Percentiles rank a stretch among this genome's conserved stretches.
phyloP scores from a whole-genome alignment of 2,113 vertebrate species.

The Peromyscus maniculatus region DNA sequence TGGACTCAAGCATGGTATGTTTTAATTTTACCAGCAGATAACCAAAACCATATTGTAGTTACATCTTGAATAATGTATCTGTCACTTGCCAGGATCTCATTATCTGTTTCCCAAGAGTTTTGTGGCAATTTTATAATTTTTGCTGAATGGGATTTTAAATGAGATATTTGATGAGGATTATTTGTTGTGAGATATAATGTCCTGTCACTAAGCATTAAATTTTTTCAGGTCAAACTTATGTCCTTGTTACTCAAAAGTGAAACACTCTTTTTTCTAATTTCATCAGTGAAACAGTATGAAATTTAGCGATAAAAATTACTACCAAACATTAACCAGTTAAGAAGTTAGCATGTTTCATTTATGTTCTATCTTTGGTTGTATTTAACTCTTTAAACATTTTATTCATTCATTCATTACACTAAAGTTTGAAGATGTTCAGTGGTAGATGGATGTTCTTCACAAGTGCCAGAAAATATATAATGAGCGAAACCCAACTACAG shows the following conservation, averaged over 20 bases:
- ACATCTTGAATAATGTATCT: too few species aligned
- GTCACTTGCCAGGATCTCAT: too few species aligned
- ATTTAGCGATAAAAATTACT: slow-evolving; percentile 7
- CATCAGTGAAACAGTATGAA: neutral
- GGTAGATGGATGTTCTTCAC: neutral
- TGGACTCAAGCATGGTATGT: too few species aligned
- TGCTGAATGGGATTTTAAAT: neutral
- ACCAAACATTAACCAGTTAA: neutral
- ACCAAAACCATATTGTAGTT: too few species aligned
- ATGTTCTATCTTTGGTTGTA: neutral
- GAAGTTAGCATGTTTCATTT: neutral
- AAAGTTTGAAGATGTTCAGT: neutral
- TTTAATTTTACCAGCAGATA: too few species aligned
- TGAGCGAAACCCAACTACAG: neutral
- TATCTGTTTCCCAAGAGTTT: too few species aligned
- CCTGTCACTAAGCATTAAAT: neutral
- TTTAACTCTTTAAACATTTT: neutral
- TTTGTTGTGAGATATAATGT: neutral
- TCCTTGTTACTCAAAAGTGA: neutral
- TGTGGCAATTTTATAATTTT: neutral
- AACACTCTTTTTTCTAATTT: neutral
- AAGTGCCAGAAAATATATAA: neutral
- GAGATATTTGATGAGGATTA: neutral
- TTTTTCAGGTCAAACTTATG: neutral
- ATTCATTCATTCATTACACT: neutral